phyloP scores from a whole-genome alignment of 2,797 vertebrate genomes.

The Gymnothorax reevesii region DNA sequence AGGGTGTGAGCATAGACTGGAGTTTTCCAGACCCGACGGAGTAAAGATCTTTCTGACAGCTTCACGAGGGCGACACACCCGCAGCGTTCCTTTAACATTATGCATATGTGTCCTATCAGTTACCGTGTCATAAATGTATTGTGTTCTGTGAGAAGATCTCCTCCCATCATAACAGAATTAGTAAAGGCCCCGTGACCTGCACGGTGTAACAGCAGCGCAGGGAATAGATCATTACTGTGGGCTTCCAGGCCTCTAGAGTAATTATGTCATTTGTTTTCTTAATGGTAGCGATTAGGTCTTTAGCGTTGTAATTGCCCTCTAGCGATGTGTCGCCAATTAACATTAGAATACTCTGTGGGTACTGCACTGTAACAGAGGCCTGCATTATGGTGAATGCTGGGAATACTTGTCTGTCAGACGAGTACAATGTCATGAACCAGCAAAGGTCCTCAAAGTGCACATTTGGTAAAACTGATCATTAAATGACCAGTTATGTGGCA shows the following conservation, averaged over 20 bases:
- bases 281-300: slow-evolving; percentile 51
- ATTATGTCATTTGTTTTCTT: slow-evolving; percentile 52
- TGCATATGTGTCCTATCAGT: neutral
- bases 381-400: slow-evolving; percentile 53
- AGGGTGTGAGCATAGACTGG: neutral
- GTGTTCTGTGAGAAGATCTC: neutral
- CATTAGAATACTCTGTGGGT: slow-evolving; percentile 53
- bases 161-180: neutral
- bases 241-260: slow-evolving; percentile 49
- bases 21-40: neutral
- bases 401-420: slow-evolving; percentile 44
- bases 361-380: slow-evolving; percentile 42
- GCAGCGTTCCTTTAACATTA: neutral
- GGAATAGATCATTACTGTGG: slow-evolving; percentile 44
- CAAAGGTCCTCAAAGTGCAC: slow-evolving; percentile 2
- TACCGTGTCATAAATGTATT: neutral
- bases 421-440: slow-evolving; percentile 68
- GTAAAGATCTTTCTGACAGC: neutral
- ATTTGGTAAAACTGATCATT: slow-evolving; percentile 2
- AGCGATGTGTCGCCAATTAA: slow-evolving; percentile 62
- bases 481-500: neutral
- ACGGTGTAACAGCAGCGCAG: slow-evolving; percentile 24
- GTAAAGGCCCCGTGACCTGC: slow-evolving; percentile 16
- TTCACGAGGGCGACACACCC: neutral
- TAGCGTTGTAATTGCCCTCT: slow-evolving; percentile 48